A percentile compares a stretch with the other conserved stretches of the same genome.
These are phyloP conservation scores for Trichosurus vulpecula DNA, from an alignment of 2,797 vertebrate species.

Conservation along the genomic window DNA sequence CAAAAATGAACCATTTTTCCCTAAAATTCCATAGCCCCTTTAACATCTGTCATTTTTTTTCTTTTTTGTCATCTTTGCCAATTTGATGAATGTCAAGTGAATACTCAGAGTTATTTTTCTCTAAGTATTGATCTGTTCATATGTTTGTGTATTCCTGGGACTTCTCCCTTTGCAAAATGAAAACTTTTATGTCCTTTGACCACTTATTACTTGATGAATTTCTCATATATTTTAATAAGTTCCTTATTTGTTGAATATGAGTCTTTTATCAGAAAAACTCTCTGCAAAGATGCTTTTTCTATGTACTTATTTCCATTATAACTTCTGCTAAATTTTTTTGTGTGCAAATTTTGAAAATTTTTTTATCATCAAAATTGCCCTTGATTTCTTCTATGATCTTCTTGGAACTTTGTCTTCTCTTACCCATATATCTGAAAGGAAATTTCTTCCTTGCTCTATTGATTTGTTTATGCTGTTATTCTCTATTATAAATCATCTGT, in stretches of 20 bases:
- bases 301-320: not conserved
- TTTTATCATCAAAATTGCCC: not conserved
- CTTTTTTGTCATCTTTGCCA: not conserved
- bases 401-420: not conserved
- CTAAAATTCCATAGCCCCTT: not conserved
- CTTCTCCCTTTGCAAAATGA: not conserved
- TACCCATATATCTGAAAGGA: not conserved
- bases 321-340: not conserved
- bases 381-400: not conserved
- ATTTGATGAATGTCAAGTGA: not conserved
- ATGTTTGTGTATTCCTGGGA: not conserved
- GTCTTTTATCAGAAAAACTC: too few species aligned
- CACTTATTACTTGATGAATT: not conserved
- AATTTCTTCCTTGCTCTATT: not conserved
- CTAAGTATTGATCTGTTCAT: not conserved
- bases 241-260: too few species aligned
- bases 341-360: not conserved
- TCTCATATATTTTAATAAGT: too few species aligned
- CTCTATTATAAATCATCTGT: not conserved
- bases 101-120: not conserved
- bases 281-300: not conserved
- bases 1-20: not conserved
- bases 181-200: not conserved
- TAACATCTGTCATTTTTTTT: not conserved
- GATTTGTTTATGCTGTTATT: not conserved